Base-by-base conservation (phyloP, 2,888 invertebrate genomes). In the Clistopyga incitator region DNA sequence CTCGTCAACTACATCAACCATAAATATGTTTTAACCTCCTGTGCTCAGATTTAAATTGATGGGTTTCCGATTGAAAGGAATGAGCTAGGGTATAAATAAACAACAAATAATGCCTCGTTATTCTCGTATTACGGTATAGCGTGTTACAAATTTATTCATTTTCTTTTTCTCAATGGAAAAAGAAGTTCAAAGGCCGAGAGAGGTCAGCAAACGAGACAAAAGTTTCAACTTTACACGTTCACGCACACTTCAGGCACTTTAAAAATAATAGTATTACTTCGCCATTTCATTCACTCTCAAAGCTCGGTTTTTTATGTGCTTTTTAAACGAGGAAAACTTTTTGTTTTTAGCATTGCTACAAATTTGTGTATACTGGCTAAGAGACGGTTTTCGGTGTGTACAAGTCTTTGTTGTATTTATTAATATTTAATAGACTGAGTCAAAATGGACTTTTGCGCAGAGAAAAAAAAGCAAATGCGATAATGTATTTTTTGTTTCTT, bases 161-260 rank as follows among this genome's bases (percentile, higher is more conserved):
- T 59, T 6, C 15, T 38, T 47, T 70, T n/a, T 45, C 38, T 8
- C 42, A 23, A 56, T 38, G 38, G 64, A 64, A 10, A 64, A 38
- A 38, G 38, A 25, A 65, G 38, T 74, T 72, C 70, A 67, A 71
- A 82, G 78, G 71, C 68, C 67, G 47, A 59, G 50, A 77, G 56
- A 29, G 65, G 47, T 59, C 42, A 45, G 29, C 70, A 13, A 67
- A 56, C 45, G 47, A 29, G 18, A 72, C 56, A 45, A 47, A 45
- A 59, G n/a, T 74, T 67, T 71, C 56, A 70, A 70, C 6, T 54
- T 77, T 45, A 34, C 34, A 42, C 38, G 65, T 45, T 64, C 50
- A 47, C 74, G 15, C 68, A 71, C 70, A 45, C 50, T 82, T 82
- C 71, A 82, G 78, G 82, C 78, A 82, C 79, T 79, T 76, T 56